Base-by-base conservation (phyloP, 1,140 invertebrate species). In the Globodera rostochiensis region DNA sequence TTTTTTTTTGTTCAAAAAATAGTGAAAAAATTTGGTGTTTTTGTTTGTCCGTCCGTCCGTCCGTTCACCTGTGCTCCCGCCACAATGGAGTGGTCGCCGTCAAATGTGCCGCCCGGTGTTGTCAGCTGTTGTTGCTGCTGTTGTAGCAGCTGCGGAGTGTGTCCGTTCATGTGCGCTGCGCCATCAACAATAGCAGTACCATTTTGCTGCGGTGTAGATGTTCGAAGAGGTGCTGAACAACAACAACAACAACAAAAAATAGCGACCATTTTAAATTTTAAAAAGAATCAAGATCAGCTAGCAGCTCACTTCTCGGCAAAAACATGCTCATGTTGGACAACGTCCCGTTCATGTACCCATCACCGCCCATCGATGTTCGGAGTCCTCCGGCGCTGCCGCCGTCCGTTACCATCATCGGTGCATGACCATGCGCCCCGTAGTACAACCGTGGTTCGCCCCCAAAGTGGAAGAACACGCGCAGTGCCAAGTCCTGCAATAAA, bases 51-150 rank as follows among this genome's bases (percentile, higher is more conserved):
- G 11, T 53, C 11, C 6, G 11, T 50, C 50, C 11, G 50, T 9
- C 4, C 50, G 50, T 9, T 19, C 19, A 92, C 90, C 82, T 93
- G 70, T 92, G 73, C 92, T 80, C 64, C 85, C 64, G 57, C 87
- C 80, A 64, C 86, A 6, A 81, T 80, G 45, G 74, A 79, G 4
- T 84, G 74, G 49, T 83, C 77, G 13, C 47, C 83, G 47, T 81
- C 74, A 11, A 76, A 71, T 19, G 64, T 60, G 45, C 57, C 74
- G 60, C 53, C 74, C 6, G 85, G 84, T 15, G 84, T 36, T 36
- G 36, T 46, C 25, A 49, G 25, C 19, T 70, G 67, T 45, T 67
- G 47, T 25, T 64, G 64, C 8, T 49, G 67, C 13, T 60, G 69
- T 25, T 69, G 66, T 11, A 36, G n/a, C 25, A 21, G 64, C 25